A percentile compares a stretch with the other conserved stretches of the same genome.
Evolutionary conservation across 2,113 vertebrate species (phyloP).

Genomic region (Trematocara unimaculatum): DNA sequence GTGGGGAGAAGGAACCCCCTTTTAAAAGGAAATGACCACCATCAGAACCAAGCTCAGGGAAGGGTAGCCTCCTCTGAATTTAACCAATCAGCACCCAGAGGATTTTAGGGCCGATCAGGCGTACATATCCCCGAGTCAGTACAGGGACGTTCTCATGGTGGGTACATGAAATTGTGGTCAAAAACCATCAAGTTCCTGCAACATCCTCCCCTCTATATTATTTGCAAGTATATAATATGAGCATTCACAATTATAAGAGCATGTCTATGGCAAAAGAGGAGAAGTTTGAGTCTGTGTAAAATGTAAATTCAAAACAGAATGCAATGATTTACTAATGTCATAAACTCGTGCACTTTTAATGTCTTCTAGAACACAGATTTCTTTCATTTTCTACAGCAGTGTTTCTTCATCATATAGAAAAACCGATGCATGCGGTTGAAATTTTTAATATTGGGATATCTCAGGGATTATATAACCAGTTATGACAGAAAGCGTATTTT

Average conservation of each 20-base stretch:
- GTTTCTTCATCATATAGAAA: background rate
- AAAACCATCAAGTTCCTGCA: background rate
- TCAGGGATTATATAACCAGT: background rate
- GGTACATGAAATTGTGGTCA: background rate
- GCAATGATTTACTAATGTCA: background rate
- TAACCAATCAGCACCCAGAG: background rate
- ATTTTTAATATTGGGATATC: background rate
- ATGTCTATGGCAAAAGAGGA: background rate
- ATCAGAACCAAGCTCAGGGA: background rate
- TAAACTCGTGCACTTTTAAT: background rate
- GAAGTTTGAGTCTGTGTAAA: background rate
- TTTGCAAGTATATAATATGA: background rate
- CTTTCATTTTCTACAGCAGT: background rate
- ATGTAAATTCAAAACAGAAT: background rate
- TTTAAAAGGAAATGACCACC: background rate
- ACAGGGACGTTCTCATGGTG: background rate
- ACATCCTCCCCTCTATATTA: background rate
- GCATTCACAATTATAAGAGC: background rate
- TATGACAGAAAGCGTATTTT: background rate
- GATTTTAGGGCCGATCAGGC: background rate
- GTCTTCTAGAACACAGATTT: background rate
- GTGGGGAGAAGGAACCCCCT: background rate
- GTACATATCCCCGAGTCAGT: background rate
- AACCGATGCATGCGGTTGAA: background rate
- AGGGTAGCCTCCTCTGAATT: background rate